Conservation (phyloP, 1,140 invertebrate species). For the Schmidtea mediterranea region DNA sequence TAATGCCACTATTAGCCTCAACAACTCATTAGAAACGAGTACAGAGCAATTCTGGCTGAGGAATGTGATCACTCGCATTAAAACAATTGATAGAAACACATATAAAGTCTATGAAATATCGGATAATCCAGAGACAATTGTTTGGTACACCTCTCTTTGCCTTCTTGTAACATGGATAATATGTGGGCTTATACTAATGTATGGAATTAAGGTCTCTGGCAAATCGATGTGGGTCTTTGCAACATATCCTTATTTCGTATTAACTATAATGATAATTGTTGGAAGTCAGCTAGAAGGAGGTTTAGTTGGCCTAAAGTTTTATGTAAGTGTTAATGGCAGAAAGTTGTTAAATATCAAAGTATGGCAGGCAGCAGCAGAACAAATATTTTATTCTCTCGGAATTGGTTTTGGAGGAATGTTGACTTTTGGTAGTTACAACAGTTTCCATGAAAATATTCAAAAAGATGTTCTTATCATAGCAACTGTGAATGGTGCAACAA, state of each 20-base stretch:
- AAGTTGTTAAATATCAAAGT: slow-evolving; percentile 14
- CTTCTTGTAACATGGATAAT: no score
- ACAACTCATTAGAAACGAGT: no score
- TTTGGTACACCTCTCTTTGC: no score
- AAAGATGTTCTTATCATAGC: slow-evolving; percentile 51
- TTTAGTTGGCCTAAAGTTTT: slow-evolving; percentile 9
- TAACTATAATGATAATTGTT: slow-evolving; percentile 23
- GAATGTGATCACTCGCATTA: no score
- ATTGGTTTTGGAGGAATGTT: slow-evolving; percentile 28
- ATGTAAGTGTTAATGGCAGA: slow-evolving; percentile 20
- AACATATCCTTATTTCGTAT: slow-evolving; percentile 27
- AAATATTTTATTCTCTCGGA: slow-evolving; percentile 28
- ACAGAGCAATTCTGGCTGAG: no score
- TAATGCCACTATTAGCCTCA: no score
- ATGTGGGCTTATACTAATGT: no score
- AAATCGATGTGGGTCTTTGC: slow-evolving; percentile 27
- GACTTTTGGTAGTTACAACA: slow-evolving; percentile 17
- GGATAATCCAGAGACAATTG: no score
- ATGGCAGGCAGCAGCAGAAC: slow-evolving; percentile 26
- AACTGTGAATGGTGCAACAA: slow-evolving; percentile 48
- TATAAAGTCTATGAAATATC: no score
- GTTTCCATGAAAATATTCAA: slow-evolving; percentile 10
- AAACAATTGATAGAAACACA: no score
- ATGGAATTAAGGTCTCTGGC: no score
- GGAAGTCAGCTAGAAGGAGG: slow-evolving; percentile 34